phyloP scores from a whole-genome alignment of 2,797 vertebrate species.

The Eulemur coronatus region DNA sequence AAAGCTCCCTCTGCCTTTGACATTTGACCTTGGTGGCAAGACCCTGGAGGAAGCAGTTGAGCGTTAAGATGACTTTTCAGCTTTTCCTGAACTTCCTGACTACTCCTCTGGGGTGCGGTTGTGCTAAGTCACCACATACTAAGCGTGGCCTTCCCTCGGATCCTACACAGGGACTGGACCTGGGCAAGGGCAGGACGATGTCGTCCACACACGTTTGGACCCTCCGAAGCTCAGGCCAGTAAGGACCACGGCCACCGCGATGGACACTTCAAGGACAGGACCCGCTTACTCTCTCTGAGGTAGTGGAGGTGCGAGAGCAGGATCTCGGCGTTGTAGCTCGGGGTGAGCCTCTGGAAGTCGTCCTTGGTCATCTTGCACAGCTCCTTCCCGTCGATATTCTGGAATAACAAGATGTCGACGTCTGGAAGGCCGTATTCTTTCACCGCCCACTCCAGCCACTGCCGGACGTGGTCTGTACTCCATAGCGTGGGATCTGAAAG shows the following conservation, averaged over 20 bases:
- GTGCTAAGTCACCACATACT: background rate
- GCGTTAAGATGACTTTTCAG: background rate
- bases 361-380: constrained; percentile 94
- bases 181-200: background rate
- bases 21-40: background rate
- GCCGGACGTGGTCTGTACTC: constrained; percentile 92
- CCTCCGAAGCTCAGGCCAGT: accelerated
- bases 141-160: background rate
- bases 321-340: constrained; percentile 92
- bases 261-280: background rate
- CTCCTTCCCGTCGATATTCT: constrained; percentile 92
- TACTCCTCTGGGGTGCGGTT: background rate
- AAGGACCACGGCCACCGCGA: background rate
- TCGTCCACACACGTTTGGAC: background rate
- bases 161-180: background rate
- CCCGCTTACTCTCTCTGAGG: constrained; percentile 93
- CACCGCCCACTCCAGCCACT: constrained; percentile 94
- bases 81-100: accelerated
- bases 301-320: constrained; percentile 94
- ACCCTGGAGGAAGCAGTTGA: background rate
- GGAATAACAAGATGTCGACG: constrained; percentile 90
- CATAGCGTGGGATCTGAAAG: constrained; percentile 90
- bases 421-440: constrained; percentile 91
- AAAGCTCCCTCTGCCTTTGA: constrained; percentile 62
- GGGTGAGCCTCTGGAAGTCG: constrained; percentile 91